Evolutionary conservation across 1,140 invertebrate genomes (phyloP).

Genomic region (Reticulitermes speratus): DNA sequence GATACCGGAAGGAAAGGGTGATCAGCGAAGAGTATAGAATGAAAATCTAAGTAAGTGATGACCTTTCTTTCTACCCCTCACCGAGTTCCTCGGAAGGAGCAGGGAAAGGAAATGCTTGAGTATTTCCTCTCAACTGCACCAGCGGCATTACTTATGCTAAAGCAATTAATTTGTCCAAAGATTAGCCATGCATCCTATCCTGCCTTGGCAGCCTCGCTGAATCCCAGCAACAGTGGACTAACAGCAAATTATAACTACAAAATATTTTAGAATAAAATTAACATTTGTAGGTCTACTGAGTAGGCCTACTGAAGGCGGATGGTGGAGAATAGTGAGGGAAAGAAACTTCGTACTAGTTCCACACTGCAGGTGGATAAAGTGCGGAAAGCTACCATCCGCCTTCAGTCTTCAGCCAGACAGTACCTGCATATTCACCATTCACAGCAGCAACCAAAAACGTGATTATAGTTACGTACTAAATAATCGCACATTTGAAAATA

Average conservation of each 20-base stretch:
- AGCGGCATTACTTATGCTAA: conserved; percentile 33
- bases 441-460: no score
- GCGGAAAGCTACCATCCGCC: no score
- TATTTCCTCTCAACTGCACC: conserved; percentile 26
- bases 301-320: no score
- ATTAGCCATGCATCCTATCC: conserved; percentile 31
- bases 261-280: no score
- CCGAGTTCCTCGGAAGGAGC: neutral
- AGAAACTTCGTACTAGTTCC: no score
- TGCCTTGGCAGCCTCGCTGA: neutral
- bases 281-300: no score
- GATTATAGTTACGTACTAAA: no score
- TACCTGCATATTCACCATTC: no score
- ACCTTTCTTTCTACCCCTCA: conserved; percentile 8
- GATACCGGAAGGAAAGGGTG: neutral
- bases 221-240: neutral
- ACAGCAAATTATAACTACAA: neutral
- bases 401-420: no score
- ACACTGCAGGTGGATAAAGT: no score
- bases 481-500: no score
- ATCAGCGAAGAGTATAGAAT: conserved; percentile 21
- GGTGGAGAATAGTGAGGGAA: no score
- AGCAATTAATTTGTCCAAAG: conserved; percentile 35
- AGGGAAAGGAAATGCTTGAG: neutral
- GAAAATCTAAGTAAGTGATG: conserved; percentile 32